A percentile compares a stretch with the other conserved stretches of the same genome.
Evolutionary conservation across 2,797 vertebrate genomes (phyloP).

Genomic region (Poecilia picta): DNA sequence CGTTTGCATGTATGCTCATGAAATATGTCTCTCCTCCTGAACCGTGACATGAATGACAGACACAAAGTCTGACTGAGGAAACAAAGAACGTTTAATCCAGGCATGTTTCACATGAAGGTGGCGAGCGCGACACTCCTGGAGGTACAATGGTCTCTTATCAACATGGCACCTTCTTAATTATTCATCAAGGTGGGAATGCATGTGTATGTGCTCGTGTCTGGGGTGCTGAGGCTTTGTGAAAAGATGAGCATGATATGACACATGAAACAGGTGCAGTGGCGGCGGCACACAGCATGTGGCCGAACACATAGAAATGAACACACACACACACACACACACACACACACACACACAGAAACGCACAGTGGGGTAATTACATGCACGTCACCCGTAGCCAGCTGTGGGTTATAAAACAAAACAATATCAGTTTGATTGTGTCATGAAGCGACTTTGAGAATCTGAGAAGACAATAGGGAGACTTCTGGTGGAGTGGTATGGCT

Average conservation of each 20-base stretch:
- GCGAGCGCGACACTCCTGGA: constrained; percentile 54
- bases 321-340: constrained; percentile 10
- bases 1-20: not conserved
- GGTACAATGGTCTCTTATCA: constrained; percentile 63
- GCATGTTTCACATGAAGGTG: constrained; percentile 51
- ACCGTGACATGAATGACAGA: constrained; percentile 34
- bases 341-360: not conserved
- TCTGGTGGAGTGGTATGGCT: constrained; percentile 15
- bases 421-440: constrained; percentile 55
- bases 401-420: constrained; percentile 54
- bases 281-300: constrained; percentile 61
- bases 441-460: constrained; percentile 45
- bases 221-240: constrained; percentile 49
- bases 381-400: constrained; percentile 51
- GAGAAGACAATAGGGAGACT: constrained; percentile 50
- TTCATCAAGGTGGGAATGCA: constrained; percentile 63
- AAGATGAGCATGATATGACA: constrained; percentile 62
- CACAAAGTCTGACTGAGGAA: constrained; percentile 35
- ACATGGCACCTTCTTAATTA: constrained; percentile 69
- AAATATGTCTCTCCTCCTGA: constrained; percentile 19
- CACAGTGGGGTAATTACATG: constrained; percentile 27
- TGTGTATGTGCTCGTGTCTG: constrained; percentile 39
- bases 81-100: constrained; percentile 58
- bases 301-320: constrained; percentile 29
- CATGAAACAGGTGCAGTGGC: constrained; percentile 68